Evolutionary conservation across 2,797 vertebrate genomes (phyloP).

Genomic region (Sorex maritimensis): DNA sequence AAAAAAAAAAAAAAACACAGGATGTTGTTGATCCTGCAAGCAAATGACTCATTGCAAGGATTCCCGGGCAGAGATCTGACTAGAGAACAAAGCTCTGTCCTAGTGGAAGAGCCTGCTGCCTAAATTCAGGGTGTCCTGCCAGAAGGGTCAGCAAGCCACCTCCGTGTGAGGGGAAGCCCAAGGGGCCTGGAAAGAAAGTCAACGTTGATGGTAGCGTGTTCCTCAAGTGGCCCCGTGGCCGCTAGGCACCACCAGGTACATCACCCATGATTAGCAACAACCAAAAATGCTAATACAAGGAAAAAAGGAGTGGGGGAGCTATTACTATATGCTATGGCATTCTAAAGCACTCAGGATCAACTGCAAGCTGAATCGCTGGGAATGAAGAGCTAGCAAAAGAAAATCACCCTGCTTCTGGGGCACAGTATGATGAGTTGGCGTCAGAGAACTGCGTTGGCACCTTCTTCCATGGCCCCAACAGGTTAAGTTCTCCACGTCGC

Average conservation of each 20-base stretch:
- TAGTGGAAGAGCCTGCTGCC: too few relatives aligned
- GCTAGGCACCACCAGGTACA: too few relatives aligned
- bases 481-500: background rate
- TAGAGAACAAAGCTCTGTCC: background rate
- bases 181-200: background rate
- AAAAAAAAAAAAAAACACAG: too few relatives aligned
- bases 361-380: background rate
- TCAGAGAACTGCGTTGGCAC: too few relatives aligned
- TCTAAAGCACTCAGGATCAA: slow-evolving; percentile 34
- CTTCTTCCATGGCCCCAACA: slow-evolving; percentile 21
- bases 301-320: background rate
- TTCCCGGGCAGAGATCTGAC: background rate
- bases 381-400: background rate
- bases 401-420: background rate
- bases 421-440: too few relatives aligned
- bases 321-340: background rate
- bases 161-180: background rate
- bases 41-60: slow-evolving; percentile 17
- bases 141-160: background rate
- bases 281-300: too few relatives aligned
- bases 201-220: background rate
- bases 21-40: background rate
- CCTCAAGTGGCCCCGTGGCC: too few relatives aligned
- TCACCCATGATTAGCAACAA: too few relatives aligned
- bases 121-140: too few relatives aligned